Evolutionary conservation across 2,113 vertebrate species (phyloP).

Genomic region (Actenoides hombroni): DNA sequence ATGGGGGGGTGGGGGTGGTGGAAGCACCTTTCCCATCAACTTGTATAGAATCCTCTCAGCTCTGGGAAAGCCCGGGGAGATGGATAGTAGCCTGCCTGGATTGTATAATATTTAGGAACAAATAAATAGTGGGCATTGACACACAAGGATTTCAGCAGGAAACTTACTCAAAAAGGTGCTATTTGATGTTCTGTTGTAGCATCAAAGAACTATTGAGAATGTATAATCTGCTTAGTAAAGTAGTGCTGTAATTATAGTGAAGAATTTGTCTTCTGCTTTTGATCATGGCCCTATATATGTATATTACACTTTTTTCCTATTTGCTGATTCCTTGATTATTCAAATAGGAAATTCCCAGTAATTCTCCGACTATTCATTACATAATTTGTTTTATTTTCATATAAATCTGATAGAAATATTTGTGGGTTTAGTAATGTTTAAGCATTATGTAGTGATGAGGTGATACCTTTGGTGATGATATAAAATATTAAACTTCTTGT

Average conservation of each 20-base stretch:
- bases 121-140: not conserved
- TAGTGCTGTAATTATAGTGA: accelerated
- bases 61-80: not conserved
- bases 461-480: not conserved
- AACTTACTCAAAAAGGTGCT: not conserved
- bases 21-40: not conserved
- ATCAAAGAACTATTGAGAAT: not conserved
- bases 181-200: not conserved
- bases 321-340: not conserved
- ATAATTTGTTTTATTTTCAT: not conserved
- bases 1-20: no score
- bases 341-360: not conserved
- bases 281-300: not conserved
- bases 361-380: not conserved
- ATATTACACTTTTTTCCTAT: not conserved
- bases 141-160: not conserved
- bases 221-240: not conserved
- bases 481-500: not conserved
- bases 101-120: not conserved
- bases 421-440: not conserved
- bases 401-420: not conserved
- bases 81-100: not conserved
- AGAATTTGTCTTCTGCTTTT: not conserved
- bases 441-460: not conserved
- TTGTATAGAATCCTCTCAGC: not conserved